Conservation (phyloP, 2,888 invertebrate genomes). For the Agrilus mali region DNA sequence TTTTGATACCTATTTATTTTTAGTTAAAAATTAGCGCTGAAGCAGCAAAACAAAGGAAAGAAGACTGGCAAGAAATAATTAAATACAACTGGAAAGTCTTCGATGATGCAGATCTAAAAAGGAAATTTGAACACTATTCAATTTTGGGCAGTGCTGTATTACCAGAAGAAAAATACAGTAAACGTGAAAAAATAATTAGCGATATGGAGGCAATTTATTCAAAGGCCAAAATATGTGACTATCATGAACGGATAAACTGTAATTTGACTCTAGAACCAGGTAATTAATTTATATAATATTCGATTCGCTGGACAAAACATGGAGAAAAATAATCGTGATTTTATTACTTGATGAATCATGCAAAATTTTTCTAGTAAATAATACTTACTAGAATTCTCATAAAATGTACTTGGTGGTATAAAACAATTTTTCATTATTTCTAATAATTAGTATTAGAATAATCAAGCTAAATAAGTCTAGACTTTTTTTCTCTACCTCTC, state of each 20-base stretch:
- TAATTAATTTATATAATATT: slow-evolving; percentile 23
- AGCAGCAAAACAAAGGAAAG: slow-evolving; percentile 43
- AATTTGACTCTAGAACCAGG: slow-evolving; percentile 63
- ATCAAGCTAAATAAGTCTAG: no score
- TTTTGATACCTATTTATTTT: slow-evolving; percentile 13
- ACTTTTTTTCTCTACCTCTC: no score
- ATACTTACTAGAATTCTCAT: no score
- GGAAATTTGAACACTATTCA: slow-evolving; percentile 65
- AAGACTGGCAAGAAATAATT: slow-evolving; percentile 51
- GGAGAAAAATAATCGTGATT: no score
- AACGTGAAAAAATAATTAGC: slow-evolving; percentile 47
- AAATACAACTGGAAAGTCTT: slow-evolving; percentile 63
- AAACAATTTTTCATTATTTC: no score
- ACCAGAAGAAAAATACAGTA: slow-evolving; percentile 51
- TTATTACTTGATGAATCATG: no score
- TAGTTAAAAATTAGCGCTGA: slow-evolving; percentile 32
- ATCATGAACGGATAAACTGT: slow-evolving; percentile 47
- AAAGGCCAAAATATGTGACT: slow-evolving; percentile 67
- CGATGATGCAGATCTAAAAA: slow-evolving; percentile 50
- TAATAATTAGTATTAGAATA: no score
- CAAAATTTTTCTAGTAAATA: no score
- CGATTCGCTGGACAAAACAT: no score
- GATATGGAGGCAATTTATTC: slow-evolving; percentile 68
- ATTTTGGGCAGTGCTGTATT: slow-evolving; percentile 62
- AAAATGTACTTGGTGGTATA: no score